Evolutionary conservation across 2,888 invertebrate species (phyloP), one percentile per base, ranked within the genome.

Genomic region (Melipona bicolor): DNA sequence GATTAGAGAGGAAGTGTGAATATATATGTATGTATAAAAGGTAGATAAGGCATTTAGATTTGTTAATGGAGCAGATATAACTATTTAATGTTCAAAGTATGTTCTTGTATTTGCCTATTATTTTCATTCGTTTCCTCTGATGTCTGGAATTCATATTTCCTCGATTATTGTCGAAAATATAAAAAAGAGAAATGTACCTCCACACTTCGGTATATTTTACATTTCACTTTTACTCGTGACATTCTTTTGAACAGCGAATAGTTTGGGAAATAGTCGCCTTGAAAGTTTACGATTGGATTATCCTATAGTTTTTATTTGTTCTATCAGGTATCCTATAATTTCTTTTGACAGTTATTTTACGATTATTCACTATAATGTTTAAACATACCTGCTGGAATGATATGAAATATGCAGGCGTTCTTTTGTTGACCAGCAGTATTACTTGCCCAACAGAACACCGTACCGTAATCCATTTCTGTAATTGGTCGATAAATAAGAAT

Each of bases 401-500:
- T 95, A 87, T 97, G 97, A 94, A 97, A 97, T 77, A 97, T 96
- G 94, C 97, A 97, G 0, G 97, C 97, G 88, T 96, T 96, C 81
- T 95, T 95, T 93, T 97, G 97, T 85, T 96, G 96, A 0, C 97
- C 97, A 1, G 97, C 97, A 0, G 96, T 94, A 93, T 97, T 97
- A 71, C 96, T 96, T 3, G 97, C 97, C 95, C 97, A 96, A 93
- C 97, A 98, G 82, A 97, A 95, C 21, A 97, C 95, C 0, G 97
- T 96, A 5, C 97, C 97, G 91, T 97, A 97, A 93, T 97, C 97
- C 90, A 96, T 95, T 91, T 97, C 97, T 9, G 96, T 95, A 69
- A 96, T 96, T 19, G 98, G 98, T 9, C 96, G 97, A 94, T 97
- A 98, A 15, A 96, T 96, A 73, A 98, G 95, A 13, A 97, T 91